phyloP scores from a whole-genome alignment of 2,113 vertebrate species.

The Charina bottae region DNA sequence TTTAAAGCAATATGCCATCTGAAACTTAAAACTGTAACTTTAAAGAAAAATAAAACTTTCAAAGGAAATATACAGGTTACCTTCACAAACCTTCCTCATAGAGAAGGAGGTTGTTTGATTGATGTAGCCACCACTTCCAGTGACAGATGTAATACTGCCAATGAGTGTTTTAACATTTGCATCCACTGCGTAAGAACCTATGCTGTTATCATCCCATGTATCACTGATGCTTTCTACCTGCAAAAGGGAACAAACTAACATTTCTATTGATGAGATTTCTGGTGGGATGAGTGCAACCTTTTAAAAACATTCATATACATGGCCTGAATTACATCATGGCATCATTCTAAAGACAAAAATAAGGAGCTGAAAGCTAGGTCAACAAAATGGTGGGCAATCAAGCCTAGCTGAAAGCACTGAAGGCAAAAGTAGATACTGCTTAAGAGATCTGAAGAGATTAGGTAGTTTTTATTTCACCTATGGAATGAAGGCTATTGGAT shows the following conservation, averaged over 20 bases:
- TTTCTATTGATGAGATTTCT: neutral
- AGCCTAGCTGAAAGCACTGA: neutral
- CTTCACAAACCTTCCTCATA: constrained; percentile 81
- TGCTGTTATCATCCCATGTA: constrained; percentile 73
- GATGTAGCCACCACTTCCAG: constrained; percentile 81
- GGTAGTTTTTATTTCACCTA: neutral
- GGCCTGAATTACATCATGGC: neutral
- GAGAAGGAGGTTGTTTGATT: constrained; percentile 87
- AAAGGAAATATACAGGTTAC: constrained; percentile 63
- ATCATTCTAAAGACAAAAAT: neutral
- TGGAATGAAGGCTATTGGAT: neutral
- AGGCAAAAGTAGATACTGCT: neutral
- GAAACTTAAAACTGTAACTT: neutral
- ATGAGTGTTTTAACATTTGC: constrained; percentile 76
- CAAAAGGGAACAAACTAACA: constrained; percentile 19
- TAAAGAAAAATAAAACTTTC: neutral
- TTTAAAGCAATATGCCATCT: neutral
- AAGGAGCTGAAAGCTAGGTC: neutral
- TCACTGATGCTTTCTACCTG: constrained; percentile 79
- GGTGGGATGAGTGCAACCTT: neutral
- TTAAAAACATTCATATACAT: neutral
- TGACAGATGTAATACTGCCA: constrained; percentile 85
- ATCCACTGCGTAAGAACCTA: constrained; percentile 54
- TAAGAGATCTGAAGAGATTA: neutral
- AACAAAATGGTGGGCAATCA: neutral